phyloP scores from a whole-genome alignment of 2,888 invertebrate genomes.

The Dione vanillae region DNA sequence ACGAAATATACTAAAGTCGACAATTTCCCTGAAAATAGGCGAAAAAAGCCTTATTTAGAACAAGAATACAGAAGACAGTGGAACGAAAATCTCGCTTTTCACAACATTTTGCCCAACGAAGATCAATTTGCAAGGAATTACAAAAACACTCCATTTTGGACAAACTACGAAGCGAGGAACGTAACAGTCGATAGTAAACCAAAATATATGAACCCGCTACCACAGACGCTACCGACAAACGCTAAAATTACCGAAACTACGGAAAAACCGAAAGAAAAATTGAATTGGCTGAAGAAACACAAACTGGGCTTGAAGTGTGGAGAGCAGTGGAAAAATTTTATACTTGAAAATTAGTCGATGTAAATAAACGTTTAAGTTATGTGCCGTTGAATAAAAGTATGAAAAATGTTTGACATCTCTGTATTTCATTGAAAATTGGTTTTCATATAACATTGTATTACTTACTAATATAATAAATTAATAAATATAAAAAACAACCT shows the following conservation, averaged over 20 bases:
- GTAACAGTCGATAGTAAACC: conserved; percentile 43
- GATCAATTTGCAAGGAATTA: conserved; percentile 42
- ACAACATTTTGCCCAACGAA: conserved; percentile 41
- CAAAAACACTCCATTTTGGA: conserved; percentile 47
- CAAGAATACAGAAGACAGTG: conserved; percentile 68
- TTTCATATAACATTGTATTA: conserved; percentile 1
- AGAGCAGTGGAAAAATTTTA: conserved; percentile 62
- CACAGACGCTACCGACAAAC: conserved; percentile 8
- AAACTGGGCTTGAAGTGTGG: conserved; percentile 60
- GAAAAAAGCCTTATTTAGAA: conserved; percentile 60
- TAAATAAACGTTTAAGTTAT: conserved; percentile 31
- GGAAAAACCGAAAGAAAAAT: conserved; percentile 47
- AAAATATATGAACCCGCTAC: background rate
- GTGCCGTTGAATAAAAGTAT: conserved; percentile 35
- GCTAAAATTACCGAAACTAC: conserved; percentile 6
- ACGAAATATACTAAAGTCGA: conserved; percentile 4
- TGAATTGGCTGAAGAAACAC: conserved; percentile 64
- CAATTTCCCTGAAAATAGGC: background rate
- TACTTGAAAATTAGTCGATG: conserved; percentile 56
- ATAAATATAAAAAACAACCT: conserved; percentile 1
- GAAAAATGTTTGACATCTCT: conserved; percentile 16
- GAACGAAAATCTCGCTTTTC: conserved; percentile 62
- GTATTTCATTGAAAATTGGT: conserved; percentile 1
- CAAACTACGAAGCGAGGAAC: conserved; percentile 60
- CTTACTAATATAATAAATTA: background rate